phyloP scores from a whole-genome alignment of 2,888 invertebrate species.

The Beris morrisii region DNA sequence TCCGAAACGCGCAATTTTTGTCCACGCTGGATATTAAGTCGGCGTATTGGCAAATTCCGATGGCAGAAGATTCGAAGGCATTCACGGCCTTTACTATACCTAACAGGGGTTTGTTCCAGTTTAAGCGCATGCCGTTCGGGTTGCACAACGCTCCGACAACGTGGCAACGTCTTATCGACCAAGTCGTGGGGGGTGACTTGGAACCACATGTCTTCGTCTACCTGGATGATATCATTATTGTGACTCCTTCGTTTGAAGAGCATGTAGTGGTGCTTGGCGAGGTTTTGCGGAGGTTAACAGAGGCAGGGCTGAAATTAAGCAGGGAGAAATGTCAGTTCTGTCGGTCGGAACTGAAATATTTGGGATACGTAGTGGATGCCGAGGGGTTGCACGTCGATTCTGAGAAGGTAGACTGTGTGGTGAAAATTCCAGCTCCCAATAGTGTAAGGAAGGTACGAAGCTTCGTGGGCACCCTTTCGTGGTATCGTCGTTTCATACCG shows the following conservation, averaged over 20 bases:
- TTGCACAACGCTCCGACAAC: slow-evolving; percentile 22
- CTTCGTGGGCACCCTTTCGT: slow-evolving; percentile 24
- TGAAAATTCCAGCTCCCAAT: not conserved
- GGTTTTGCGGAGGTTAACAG: slow-evolving; percentile 3
- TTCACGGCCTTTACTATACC: not conserved
- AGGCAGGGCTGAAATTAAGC: slow-evolving; percentile 6
- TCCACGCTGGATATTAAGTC: slow-evolving; percentile 38
- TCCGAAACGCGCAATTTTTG: not conserved
- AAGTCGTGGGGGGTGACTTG: slow-evolving; percentile 21
- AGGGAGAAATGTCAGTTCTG: slow-evolving; percentile 16
- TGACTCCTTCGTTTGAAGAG: slow-evolving; percentile 9
- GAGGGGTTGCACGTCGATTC: slow-evolving; percentile 7
- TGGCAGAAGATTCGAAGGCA: slow-evolving; percentile 22
- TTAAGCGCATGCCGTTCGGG: slow-evolving; percentile 27
- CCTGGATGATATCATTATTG: slow-evolving; percentile 25
- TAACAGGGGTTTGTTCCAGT: not conserved
- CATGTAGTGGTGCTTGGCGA: slow-evolving; percentile 6
- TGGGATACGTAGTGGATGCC: slow-evolving; percentile 16
- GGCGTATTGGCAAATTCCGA: slow-evolving; percentile 42
- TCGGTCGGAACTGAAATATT: slow-evolving; percentile 16
- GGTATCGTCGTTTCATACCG: slow-evolving; percentile 19
- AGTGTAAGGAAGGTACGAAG: not conserved
- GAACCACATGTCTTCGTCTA: slow-evolving; percentile 33
- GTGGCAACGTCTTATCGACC: slow-evolving; percentile 2
- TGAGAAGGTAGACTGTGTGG: slow-evolving; percentile 14